phyloP scores from a whole-genome alignment of 2,113 vertebrate genomes.

The Apistogramma diplotaenia region DNA sequence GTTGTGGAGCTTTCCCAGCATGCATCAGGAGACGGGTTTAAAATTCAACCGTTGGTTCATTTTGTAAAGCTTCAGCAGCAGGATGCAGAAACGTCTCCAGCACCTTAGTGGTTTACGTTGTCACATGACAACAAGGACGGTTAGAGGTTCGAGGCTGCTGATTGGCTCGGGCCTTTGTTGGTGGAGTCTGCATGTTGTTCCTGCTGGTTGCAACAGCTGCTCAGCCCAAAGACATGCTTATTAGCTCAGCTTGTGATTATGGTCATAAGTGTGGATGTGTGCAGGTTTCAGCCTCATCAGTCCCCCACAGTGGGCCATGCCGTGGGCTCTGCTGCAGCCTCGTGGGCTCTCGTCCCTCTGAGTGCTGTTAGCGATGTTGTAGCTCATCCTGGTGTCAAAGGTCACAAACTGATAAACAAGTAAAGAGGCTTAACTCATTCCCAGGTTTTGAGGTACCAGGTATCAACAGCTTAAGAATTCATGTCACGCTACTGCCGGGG shows the following conservation, averaged over 20 bases:
- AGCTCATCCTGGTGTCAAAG: background rate
- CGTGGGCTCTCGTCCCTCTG: background rate
- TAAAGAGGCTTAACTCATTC: slow-evolving; percentile 56
- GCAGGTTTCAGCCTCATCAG: background rate
- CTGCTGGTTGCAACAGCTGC: fast-evolving
- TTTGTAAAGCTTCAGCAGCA: fast-evolving
- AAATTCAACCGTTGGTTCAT: fast-evolving
- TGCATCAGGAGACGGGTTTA: fast-evolving
- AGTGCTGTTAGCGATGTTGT: background rate
- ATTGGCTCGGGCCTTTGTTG: background rate
- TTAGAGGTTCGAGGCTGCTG: fast-evolving
- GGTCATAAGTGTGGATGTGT: background rate
- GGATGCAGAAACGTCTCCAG: fast-evolving
- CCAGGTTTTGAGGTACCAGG: slow-evolving; percentile 55
- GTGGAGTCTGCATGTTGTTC: background rate
- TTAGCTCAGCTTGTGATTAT: too few species aligned
- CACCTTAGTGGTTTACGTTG: background rate
- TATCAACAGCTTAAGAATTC: slow-evolving; percentile 26
- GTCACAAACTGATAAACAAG: slow-evolving; percentile 37
- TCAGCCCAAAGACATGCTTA: background rate
- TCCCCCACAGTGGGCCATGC: too few species aligned
- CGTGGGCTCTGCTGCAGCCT: too few species aligned
- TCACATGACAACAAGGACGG: fast-evolving
- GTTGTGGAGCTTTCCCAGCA: background rate
- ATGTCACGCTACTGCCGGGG: background rate